Conservation (phyloP, 2,797 vertebrate genomes). For the Rhadinocentrus ornatus region DNA sequence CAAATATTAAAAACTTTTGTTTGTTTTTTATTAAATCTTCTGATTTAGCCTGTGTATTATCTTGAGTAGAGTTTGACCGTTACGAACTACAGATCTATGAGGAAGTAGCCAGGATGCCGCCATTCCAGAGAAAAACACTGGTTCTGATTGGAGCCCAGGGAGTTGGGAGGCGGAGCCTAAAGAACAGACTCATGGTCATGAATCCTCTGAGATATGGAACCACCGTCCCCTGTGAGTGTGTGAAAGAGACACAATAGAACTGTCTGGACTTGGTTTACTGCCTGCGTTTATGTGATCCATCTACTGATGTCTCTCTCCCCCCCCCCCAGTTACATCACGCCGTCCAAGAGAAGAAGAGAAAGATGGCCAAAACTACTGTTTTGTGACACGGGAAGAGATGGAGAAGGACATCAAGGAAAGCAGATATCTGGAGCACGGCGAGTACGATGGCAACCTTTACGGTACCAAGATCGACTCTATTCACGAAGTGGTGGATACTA, state of each 20-base stretch:
- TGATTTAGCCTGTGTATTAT: slow-evolving; percentile 31
- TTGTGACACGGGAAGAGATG: slow-evolving; percentile 92
- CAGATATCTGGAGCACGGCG: slow-evolving; percentile 95
- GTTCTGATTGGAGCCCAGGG: slow-evolving; percentile 98
- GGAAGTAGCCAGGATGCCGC: slow-evolving; percentile 97
- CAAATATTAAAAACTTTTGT: background rate
- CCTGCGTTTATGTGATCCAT: background rate
- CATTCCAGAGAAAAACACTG: slow-evolving; percentile 97
- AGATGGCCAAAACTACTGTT: slow-evolving; percentile 94
- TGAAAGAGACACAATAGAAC: background rate
- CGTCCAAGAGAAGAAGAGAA: slow-evolving; percentile 93
- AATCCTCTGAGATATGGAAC: slow-evolving; percentile 94
- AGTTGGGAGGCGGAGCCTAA: slow-evolving; percentile 96
- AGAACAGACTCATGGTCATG: slow-evolving; percentile 95
- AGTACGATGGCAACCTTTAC: slow-evolving; percentile 97
- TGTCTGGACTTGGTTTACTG: background rate
- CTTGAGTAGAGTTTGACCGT: slow-evolving; percentile 93
- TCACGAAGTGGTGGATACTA: slow-evolving; percentile 91
- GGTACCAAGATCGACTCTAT: slow-evolving; percentile 99
- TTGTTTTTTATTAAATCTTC: background rate
- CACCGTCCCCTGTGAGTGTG: slow-evolving; percentile 93
- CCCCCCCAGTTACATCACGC: slow-evolving; percentile 90
- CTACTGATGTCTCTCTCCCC: slow-evolving; percentile 3
- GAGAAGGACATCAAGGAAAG: slow-evolving; percentile 93
- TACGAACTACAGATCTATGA: slow-evolving; percentile 99